These are phyloP conservation scores for Carapus acus DNA, from an alignment of 2,797 vertebrate species.

Conservation along the genomic window DNA sequence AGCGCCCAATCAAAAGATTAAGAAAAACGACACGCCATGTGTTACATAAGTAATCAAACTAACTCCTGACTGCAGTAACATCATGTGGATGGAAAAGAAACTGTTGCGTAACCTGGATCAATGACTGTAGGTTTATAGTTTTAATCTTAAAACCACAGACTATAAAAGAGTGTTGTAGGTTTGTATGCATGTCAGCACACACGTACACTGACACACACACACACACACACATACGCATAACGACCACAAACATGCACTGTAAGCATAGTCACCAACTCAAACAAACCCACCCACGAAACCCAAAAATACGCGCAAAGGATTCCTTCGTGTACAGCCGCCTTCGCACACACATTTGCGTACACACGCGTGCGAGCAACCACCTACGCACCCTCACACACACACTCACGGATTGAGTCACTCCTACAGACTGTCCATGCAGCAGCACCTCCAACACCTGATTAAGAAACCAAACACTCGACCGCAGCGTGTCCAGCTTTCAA, in stretches of 20 bases:
- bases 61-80: background rate
- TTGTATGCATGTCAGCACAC: no score
- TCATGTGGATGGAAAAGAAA: background rate
- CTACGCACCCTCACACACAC: background rate
- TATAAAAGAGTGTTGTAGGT: no score
- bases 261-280: background rate
- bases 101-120: no score
- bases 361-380: background rate
- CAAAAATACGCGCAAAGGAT: slow-evolving; percentile 1
- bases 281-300: background rate
- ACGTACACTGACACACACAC: no score
- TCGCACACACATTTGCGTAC: background rate
- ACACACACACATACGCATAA: no score
- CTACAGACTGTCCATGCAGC: background rate
- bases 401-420: background rate
- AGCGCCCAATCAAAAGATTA: background rate
- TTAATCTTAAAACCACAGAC: no score
- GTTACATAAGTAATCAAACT: background rate
- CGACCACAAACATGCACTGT: background rate
- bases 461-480: background rate
- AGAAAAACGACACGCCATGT: background rate
- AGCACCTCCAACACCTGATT: background rate
- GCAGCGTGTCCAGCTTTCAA: background rate
- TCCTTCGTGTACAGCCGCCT: no score
- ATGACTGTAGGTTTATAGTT: background rate